Conservation (phyloP, 2,888 invertebrate species). For the Ceraclea dissimilis region DNA sequence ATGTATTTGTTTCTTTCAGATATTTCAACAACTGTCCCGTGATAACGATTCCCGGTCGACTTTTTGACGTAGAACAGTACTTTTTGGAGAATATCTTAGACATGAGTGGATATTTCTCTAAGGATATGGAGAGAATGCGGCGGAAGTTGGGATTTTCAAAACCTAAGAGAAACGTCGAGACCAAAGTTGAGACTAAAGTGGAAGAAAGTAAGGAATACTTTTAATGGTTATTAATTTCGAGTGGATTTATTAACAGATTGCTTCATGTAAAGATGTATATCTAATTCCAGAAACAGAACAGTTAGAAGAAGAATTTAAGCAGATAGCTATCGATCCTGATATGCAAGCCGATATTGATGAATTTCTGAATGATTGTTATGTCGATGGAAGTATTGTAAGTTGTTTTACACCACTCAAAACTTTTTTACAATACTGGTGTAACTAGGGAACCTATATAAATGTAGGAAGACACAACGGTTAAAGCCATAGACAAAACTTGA, state of each 20-base stretch:
- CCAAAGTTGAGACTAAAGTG: neutral
- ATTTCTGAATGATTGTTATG: slow-evolving; percentile 55
- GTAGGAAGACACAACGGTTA: no score
- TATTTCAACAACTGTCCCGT: slow-evolving; percentile 81
- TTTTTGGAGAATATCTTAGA: slow-evolving; percentile 75
- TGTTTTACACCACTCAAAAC: no score
- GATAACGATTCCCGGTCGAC: slow-evolving; percentile 67
- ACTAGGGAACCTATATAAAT: no score
- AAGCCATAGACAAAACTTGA: no score
- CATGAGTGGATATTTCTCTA: slow-evolving; percentile 48
- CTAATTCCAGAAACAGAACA: no score
- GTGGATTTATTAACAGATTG: no score
- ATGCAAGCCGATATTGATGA: slow-evolving; percentile 59
- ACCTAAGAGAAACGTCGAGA: neutral
- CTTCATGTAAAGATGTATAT: no score
- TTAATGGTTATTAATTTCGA: no score
- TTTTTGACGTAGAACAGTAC: slow-evolving; percentile 65
- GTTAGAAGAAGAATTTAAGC: neutral
- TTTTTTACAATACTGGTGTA: no score
- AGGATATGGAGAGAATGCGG: slow-evolving; percentile 38
- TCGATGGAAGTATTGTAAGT: slow-evolving; percentile 51
- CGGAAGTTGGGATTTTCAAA: neutral
- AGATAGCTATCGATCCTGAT: slow-evolving; percentile 33
- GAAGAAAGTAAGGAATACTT: no score
- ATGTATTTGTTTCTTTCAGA: slow-evolving; percentile 29